These are phyloP conservation scores for Heteromyza rotundicornis DNA, from an alignment of 2,888 invertebrate species.

Conservation along the genomic window DNA sequence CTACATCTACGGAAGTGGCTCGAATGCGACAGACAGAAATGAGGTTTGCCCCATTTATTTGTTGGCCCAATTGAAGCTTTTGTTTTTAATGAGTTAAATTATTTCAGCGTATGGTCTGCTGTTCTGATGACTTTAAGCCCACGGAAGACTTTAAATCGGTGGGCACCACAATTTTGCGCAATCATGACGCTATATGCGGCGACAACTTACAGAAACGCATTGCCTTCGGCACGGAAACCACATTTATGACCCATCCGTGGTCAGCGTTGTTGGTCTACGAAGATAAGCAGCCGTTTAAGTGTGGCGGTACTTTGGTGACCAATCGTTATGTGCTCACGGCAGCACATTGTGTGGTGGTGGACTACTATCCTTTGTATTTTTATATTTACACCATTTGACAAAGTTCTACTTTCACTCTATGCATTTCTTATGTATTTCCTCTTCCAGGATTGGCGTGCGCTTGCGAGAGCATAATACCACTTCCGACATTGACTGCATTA, in stretches of 20 bases:
- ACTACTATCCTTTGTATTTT: neutral
- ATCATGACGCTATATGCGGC: slow-evolving; percentile 14
- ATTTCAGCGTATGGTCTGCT: slow-evolving; percentile 13
- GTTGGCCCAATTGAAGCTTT: neutral
- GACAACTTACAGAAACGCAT: slow-evolving; percentile 12
- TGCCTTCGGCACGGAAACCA: slow-evolving; percentile 16
- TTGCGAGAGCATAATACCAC: slow-evolving; percentile 50
- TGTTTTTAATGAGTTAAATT: neutral
- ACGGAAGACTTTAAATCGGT: neutral
- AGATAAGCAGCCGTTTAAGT: slow-evolving; percentile 42
- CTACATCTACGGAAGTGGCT: too few relatives aligned
- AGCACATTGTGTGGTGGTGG: slow-evolving; percentile 36
- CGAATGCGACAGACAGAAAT: too few relatives aligned
- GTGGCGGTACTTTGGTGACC: slow-evolving; percentile 38
- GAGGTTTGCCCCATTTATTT: too few relatives aligned
- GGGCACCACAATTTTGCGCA: slow-evolving; percentile 14
- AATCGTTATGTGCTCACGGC: slow-evolving; percentile 38
- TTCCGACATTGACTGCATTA: slow-evolving; percentile 38
- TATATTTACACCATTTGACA: neutral
- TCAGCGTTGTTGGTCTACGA: slow-evolving; percentile 72
- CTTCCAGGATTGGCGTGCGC: slow-evolving; percentile 43
- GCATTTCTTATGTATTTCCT: neutral
- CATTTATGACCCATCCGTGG: slow-evolving; percentile 65
- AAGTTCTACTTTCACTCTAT: neutral
- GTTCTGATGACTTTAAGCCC: slow-evolving; percentile 1